Evolutionary conservation across 2,888 invertebrate species (phyloP).

Genomic region (Sericinus montela): DNA sequence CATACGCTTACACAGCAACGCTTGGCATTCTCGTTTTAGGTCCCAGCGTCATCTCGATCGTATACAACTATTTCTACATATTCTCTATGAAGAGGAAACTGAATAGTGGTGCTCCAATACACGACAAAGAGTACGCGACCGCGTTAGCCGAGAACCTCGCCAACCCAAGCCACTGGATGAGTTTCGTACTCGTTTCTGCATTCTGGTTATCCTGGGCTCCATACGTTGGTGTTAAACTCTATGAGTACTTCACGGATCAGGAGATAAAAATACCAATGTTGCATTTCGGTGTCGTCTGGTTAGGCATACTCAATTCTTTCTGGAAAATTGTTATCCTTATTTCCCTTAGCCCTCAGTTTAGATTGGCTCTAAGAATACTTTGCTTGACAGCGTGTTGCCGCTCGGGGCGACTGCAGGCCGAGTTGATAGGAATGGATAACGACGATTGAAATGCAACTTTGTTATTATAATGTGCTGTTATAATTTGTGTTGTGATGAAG

Average conservation of each 20-base stretch:
- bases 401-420: slow-evolving; percentile 89
- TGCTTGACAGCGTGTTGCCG: slow-evolving; percentile 94
- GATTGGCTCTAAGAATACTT: slow-evolving; percentile 91
- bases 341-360: slow-evolving; percentile 94
- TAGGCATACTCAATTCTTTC: slow-evolving; percentile 96
- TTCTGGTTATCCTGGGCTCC: slow-evolving; percentile 98
- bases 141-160: slow-evolving; percentile 94
- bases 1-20: slow-evolving; percentile 97
- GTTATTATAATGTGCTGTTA: no score
- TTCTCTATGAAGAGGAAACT: slow-evolving; percentile 94
- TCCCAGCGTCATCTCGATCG: slow-evolving; percentile 96
- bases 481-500: no score
- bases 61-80: slow-evolving; percentile 96
- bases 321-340: slow-evolving; percentile 96
- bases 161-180: slow-evolving; percentile 97
- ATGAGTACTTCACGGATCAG: slow-evolving; percentile 83
- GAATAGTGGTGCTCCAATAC: slow-evolving; percentile 90
- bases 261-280: slow-evolving; percentile 88
- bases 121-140: slow-evolving; percentile 95
- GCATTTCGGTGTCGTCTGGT: slow-evolving; percentile 96
- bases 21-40: slow-evolving; percentile 94
- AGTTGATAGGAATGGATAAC: slow-evolving; percentile 91
- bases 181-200: slow-evolving; percentile 92
- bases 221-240: slow-evolving; percentile 89
- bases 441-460: slow-evolving; percentile 81